Evolutionary conservation across 1,140 invertebrate species (phyloP).

Genomic region (Laodelphax striatellus): DNA sequence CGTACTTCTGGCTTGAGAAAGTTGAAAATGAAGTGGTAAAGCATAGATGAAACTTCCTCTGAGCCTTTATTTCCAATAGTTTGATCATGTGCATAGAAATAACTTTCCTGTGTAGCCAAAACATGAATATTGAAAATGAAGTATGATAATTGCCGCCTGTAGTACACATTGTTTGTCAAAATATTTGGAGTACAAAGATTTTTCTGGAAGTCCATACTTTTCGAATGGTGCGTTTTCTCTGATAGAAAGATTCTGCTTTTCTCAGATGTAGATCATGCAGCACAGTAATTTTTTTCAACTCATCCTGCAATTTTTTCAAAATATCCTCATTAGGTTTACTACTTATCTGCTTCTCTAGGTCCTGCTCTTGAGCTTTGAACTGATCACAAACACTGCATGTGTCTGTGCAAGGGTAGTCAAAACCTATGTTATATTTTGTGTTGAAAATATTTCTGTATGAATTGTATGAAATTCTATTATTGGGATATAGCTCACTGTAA

Average conservation of each 20-base stretch:
- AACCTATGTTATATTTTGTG: slow-evolving; percentile 10
- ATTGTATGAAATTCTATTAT: slow-evolving; percentile 5
- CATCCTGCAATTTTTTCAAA: too few species aligned
- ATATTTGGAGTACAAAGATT: too few species aligned
- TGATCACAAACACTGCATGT: slow-evolving; percentile 8
- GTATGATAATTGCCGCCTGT: too few species aligned
- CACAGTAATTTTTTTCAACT: too few species aligned
- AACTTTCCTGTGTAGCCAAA: not conserved
- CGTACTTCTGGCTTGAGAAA: slow-evolving; percentile 8
- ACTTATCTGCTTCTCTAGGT: too few species aligned
- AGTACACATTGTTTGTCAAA: too few species aligned
- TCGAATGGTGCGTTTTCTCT: too few species aligned
- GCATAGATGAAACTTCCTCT: slow-evolving; percentile 18
- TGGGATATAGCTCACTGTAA: slow-evolving; percentile 8
- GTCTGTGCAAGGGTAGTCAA: slow-evolving; percentile 5
- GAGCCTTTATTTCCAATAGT: slow-evolving; percentile 1
- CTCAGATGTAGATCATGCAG: too few species aligned
- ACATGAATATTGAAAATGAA: not conserved
- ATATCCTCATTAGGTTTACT: too few species aligned
- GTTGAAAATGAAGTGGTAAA: slow-evolving; percentile 14
- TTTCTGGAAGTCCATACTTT: too few species aligned
- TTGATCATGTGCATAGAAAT: not conserved
- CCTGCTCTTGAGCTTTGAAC: too few species aligned
- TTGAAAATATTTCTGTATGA: slow-evolving; percentile 7
- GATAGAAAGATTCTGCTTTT: too few species aligned